A percentile compares a stretch with the other conserved stretches of the same genome.
These are phyloP conservation scores for Tenualosa ilisha DNA, from an alignment of 2,797 vertebrate species.

Conservation along the genomic window DNA sequence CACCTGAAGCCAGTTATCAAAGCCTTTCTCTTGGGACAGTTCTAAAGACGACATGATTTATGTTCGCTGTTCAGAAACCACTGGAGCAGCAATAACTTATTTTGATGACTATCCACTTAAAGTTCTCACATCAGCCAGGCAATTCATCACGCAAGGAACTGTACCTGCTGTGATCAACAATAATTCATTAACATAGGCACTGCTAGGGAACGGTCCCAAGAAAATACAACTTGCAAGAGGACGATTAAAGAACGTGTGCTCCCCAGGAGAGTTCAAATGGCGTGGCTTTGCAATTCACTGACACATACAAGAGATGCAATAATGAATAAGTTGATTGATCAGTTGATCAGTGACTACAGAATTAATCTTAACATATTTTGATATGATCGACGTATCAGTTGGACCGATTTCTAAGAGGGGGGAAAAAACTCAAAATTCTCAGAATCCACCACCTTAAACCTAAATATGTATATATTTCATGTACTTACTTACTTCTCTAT, in stretches of 20 bases:
- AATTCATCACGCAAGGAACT: neutral
- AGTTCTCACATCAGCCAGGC: neutral
- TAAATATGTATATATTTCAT: too few relatives aligned
- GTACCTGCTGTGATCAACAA: neutral
- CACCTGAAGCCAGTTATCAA: neutral
- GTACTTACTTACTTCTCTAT: too few relatives aligned
- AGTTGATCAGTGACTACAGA: too few relatives aligned
- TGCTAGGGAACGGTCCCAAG: neutral
- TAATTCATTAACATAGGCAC: neutral
- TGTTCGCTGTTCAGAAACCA: neutral
- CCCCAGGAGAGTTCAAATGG: neutral
- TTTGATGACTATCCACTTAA: constrained; percentile 6
- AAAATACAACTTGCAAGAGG: neutral
- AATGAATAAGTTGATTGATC: neutral
- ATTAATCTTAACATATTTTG: too few relatives aligned
- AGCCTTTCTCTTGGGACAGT: neutral
- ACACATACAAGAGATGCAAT: neutral
- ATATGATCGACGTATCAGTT: too few relatives aligned
- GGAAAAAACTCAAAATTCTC: too few relatives aligned
- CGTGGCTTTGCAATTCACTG: neutral
- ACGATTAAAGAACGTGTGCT: neutral
- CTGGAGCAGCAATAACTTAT: constrained; percentile 3
- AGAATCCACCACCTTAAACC: too few relatives aligned
- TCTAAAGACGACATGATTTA: neutral
- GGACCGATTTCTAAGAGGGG: too few relatives aligned